These are phyloP conservation scores for Sinohyriopsis cumingii DNA, from an alignment of 2,888 invertebrate species.

Conservation along the genomic window DNA sequence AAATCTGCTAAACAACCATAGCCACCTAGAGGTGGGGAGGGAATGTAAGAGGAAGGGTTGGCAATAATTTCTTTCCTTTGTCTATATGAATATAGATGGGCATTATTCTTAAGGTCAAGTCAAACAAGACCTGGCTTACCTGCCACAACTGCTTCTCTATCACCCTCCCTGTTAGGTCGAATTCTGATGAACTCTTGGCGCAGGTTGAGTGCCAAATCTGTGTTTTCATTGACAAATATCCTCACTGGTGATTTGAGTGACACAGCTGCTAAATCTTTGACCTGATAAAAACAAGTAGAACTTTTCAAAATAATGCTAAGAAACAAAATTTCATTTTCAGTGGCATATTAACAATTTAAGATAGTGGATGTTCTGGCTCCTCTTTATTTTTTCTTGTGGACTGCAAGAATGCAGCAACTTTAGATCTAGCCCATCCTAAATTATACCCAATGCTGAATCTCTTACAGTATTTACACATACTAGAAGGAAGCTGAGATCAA, in stretches of 20 bases:
- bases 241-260: constrained; percentile 93
- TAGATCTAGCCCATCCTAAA: neutral
- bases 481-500: too few relatives aligned
- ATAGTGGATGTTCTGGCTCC: too few relatives aligned
- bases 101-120: too few relatives aligned
- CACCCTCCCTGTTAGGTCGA: constrained; percentile 88
- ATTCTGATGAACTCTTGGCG: constrained; percentile 95
- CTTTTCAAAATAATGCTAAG: neutral
- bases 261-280: constrained; percentile 91
- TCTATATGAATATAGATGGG: too few relatives aligned
- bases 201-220: constrained; percentile 94
- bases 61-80: too few relatives aligned
- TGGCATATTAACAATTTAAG: neutral
- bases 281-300: constrained; percentile 58
- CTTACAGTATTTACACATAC: neutral
- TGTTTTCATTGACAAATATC: constrained; percentile 96
- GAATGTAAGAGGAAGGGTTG: too few relatives aligned
- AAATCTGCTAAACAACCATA: too few relatives aligned
- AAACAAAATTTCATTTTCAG: neutral
- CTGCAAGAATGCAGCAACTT: too few relatives aligned
- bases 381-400: too few relatives aligned
- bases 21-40: too few relatives aligned
- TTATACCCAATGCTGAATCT: neutral
- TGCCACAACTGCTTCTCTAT: constrained; percentile 87
- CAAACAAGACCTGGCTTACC: constrained; percentile 47